A percentile compares a stretch with the other conserved stretches of the same genome.
Evolutionary conservation across 1,140 invertebrate species (phyloP).

Genomic region (Ganaspis sp.): DNA sequence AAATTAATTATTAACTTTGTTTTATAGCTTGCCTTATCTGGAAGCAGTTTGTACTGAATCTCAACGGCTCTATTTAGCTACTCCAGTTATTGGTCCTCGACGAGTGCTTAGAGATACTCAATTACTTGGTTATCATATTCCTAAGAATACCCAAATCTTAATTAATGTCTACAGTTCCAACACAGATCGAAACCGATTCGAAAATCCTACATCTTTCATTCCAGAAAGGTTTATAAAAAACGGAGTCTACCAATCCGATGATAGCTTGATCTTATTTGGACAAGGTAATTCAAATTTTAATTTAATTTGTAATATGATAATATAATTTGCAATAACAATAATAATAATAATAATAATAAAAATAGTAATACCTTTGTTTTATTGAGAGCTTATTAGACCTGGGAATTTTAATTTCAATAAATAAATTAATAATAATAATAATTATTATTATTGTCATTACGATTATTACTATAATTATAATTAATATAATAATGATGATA

Average conservation of each 20-base stretch:
- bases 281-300: constrained; percentile 78
- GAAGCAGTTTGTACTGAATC: constrained; percentile 82
- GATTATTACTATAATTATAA: too few relatives aligned
- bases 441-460: too few relatives aligned
- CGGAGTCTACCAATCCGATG: constrained; percentile 63
- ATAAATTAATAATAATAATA: too few relatives aligned
- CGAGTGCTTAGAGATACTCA: constrained; percentile 78
- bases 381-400: too few relatives aligned
- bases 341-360: too few relatives aligned
- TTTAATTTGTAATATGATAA: too few relatives aligned
- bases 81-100: constrained; percentile 83
- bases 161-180: constrained; percentile 82
- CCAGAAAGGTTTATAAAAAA: constrained; percentile 83
- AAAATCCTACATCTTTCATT: constrained; percentile 82
- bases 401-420: too few relatives aligned
- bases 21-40: constrained; percentile 78
- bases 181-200: constrained; percentile 80
- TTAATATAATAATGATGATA: too few relatives aligned
- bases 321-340: too few relatives aligned
- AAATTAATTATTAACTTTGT: constrained; percentile 15
- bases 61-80: constrained; percentile 79
- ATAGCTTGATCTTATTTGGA: constrained; percentile 82
- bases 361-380: too few relatives aligned
- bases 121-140: constrained; percentile 81
- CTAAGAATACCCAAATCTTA: constrained; percentile 81